Evolutionary conservation across 2,797 vertebrate species (phyloP), one percentile per base, ranked within the genome.

Genomic region (Pangasius krempfi): DNA sequence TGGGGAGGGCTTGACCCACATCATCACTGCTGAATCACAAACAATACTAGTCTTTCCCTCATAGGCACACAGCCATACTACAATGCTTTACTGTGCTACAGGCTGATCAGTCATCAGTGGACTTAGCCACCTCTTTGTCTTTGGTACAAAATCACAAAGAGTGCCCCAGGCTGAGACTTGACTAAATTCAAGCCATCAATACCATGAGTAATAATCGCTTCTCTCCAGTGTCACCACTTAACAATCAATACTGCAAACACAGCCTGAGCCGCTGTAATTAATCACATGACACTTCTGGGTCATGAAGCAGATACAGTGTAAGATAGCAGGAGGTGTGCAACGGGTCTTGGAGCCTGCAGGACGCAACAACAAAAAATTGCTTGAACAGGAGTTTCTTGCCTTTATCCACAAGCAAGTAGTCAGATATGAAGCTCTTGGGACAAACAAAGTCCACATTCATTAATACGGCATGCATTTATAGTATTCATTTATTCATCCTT

Each of bases 1-100:
- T 44, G 5, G 44, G 44, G 44, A 44, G 44, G 44, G 44, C 44
- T 44, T 44, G 44, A 44, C 37, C 44, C 70, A 85, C 18, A 60
- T 73, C 73, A 90, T 85, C 62, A 20, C 54, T n/a, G 27, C 75
- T 86, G 83, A 50, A 86, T 60, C 40, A 40, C 68, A 84, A 47
- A 91, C 91, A 88, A 89, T 89, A 86, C 47, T 73, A 68, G 50
- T 84, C 73, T 76, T 64, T 47, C 44, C n/a, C 87, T 86, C 40
- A 60, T 40, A 64, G 82, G 27, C 58, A 79, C 40, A 30, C 37
- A n/a, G 47, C 22, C 44, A 20, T 86, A 64, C 58, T 27, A 91
- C 54, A 80, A 62, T 82, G 44, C 12, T 44, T 40, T 62, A 82
- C 37, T 82, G 80, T 82, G 22, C 22, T 27, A 27, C 56, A 62